A percentile compares a stretch with the other conserved stretches of the same genome.
phyloP scores from a whole-genome alignment of 2,113 vertebrate genomes.

The Redunca redunca region DNA sequence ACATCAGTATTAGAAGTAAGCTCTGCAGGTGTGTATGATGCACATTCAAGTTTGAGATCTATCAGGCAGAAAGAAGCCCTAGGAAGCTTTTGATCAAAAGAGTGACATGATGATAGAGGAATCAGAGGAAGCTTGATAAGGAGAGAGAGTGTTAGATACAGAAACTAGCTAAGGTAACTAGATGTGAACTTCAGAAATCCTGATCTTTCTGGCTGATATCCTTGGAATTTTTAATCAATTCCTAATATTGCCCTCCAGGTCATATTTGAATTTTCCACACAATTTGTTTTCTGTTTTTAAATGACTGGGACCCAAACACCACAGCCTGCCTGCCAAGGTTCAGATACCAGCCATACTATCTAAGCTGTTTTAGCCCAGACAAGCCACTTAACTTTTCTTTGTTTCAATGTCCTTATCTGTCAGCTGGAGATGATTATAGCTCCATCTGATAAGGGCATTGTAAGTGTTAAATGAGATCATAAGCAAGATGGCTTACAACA shows the following conservation, averaged over 20 bases:
- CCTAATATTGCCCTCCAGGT: neutral
- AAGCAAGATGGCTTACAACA: neutral
- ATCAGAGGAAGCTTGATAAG: neutral
- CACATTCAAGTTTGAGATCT: neutral
- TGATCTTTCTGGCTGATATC: neutral
- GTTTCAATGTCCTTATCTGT: neutral
- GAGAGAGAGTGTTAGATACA: neutral
- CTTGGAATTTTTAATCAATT: neutral
- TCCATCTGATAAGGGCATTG: neutral
- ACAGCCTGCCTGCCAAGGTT: neutral
- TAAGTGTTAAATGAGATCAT: neutral
- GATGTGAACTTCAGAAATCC: neutral
- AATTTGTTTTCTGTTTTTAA: constrained; percentile 16
- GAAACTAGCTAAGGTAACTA: neutral
- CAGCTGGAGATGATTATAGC: neutral
- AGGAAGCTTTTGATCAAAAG: constrained; percentile 9
- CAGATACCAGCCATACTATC: neutral
- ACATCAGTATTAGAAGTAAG: constrained; percentile 1
- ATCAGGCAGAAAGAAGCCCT: neutral
- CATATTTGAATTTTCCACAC: neutral
- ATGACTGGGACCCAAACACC: neutral
- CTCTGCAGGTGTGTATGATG: neutral
- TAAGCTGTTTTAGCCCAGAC: constrained; percentile 2
- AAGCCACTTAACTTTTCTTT: neutral
- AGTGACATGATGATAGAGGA: neutral